These are phyloP conservation scores for Drosophila anceps DNA, from an alignment of 2,888 invertebrate genomes.

Conservation along the genomic window DNA sequence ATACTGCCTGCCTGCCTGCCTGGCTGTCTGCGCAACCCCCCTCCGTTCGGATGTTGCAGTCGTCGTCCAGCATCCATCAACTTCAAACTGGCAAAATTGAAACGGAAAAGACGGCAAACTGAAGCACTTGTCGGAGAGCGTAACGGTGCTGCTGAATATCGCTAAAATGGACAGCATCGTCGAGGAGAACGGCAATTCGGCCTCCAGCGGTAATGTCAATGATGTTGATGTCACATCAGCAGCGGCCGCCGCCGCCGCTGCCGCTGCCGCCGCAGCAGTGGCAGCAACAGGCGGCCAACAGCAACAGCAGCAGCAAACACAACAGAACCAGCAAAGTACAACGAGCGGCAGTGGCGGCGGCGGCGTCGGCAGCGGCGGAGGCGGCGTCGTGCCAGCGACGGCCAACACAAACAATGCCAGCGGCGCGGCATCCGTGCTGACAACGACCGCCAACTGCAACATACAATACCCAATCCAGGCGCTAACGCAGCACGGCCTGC, in stretches of 20 bases:
- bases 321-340: conserved; percentile 81
- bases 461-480: conserved; percentile 92
- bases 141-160: conserved; percentile 87
- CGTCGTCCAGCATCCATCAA: conserved; percentile 39
- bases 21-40: no score
- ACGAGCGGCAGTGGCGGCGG: no score
- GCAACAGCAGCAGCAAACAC: conserved; percentile 64
- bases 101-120: conserved; percentile 85
- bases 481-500: conserved; percentile 87
- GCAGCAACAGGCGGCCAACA: conserved; percentile 43
- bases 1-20: no score
- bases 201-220: conserved; percentile 75
- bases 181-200: conserved; percentile 92
- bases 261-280: conserved; percentile 37
- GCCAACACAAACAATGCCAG: conserved; percentile 65
- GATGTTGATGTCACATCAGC: conserved; percentile 63
- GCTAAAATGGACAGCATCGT: conserved; percentile 93
- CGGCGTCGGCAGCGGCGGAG: no score
- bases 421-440: conserved; percentile 85
- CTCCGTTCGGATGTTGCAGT: conserved; percentile 32
- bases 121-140: conserved; percentile 86
- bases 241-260: conserved; percentile 54
- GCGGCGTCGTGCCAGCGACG: conserved; percentile 53
- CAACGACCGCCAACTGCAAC: conserved; percentile 89
- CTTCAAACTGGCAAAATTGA: conserved; percentile 83